Conservation (phyloP, 1,140 invertebrate genomes). For the Tenebrio molitor region DNA sequence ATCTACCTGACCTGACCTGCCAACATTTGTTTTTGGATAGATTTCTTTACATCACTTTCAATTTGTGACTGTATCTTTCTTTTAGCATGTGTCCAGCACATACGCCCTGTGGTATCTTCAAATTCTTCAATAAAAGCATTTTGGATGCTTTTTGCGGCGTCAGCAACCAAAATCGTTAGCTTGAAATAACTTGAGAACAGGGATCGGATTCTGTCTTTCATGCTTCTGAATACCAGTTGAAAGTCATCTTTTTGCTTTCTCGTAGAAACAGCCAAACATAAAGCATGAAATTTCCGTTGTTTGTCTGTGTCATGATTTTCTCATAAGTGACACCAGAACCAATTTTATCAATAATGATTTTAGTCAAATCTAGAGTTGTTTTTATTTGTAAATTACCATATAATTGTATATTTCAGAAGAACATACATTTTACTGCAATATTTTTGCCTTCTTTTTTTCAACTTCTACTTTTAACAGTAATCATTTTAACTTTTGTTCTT, state of each 20-base stretch:
- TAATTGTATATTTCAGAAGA: too few relatives aligned
- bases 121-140: too few relatives aligned
- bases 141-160: too few relatives aligned
- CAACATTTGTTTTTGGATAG: not conserved
- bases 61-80: constrained; percentile 11
- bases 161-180: not conserved
- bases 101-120: constrained; percentile 6
- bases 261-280: constrained; percentile 11
- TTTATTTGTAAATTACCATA: too few relatives aligned
- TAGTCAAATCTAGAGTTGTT: too few relatives aligned
- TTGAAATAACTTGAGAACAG: constrained; percentile 14
- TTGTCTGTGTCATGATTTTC: too few relatives aligned
- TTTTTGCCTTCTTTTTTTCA: too few relatives aligned
- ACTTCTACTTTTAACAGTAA: too few relatives aligned
- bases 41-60: constrained; percentile 17
- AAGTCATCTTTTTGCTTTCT: constrained; percentile 21
- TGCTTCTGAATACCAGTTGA: not conserved
- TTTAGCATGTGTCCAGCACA: constrained; percentile 40
- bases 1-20: constrained; percentile 6
- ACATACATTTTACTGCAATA: too few relatives aligned
- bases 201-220: constrained; percentile 21
- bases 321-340: too few relatives aligned
- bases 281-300: not conserved
- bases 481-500: too few relatives aligned
- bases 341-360: too few relatives aligned